Evolutionary conservation across 1,140 invertebrate genomes (phyloP).

Genomic region (Cotesia typhae): DNA sequence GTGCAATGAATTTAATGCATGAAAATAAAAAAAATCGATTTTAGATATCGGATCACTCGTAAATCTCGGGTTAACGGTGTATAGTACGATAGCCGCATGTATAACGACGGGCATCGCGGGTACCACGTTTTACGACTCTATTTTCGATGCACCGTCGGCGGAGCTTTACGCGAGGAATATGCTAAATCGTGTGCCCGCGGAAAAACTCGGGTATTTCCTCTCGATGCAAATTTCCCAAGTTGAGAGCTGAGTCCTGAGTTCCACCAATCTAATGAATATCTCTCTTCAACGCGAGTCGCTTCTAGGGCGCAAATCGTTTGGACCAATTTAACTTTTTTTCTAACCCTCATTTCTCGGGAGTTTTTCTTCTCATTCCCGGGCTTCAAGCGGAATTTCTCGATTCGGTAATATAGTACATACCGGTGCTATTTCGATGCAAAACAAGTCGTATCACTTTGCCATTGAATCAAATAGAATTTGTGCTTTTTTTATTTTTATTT

Average conservation of each 20-base stretch:
- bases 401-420: constrained; percentile 22
- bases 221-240: constrained; percentile 11
- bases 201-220: constrained; percentile 47
- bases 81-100: constrained; percentile 6
- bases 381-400: not conserved
- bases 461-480: constrained; percentile 19
- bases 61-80: constrained; percentile 23
- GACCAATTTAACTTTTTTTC: constrained; percentile 40
- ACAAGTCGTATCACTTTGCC: constrained; percentile 45
- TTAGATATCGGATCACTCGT: constrained; percentile 31
- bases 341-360: not conserved
- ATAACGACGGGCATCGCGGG: constrained; percentile 16
- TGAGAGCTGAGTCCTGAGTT: constrained; percentile 15
- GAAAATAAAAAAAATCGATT: constrained; percentile 22
- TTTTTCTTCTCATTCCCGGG: not conserved
- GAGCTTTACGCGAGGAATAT: constrained; percentile 49
- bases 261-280: constrained; percentile 47
- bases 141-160: constrained; percentile 35
- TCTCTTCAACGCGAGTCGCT: constrained; percentile 11
- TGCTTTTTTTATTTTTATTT: constrained; percentile 19
- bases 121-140: constrained; percentile 44
- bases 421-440: constrained; percentile 47
- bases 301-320: constrained; percentile 46
- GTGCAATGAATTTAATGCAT: no score
- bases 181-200: constrained; percentile 44